phyloP scores from a whole-genome alignment of 2,888 invertebrate genomes.

The Drosophila colorata region DNA sequence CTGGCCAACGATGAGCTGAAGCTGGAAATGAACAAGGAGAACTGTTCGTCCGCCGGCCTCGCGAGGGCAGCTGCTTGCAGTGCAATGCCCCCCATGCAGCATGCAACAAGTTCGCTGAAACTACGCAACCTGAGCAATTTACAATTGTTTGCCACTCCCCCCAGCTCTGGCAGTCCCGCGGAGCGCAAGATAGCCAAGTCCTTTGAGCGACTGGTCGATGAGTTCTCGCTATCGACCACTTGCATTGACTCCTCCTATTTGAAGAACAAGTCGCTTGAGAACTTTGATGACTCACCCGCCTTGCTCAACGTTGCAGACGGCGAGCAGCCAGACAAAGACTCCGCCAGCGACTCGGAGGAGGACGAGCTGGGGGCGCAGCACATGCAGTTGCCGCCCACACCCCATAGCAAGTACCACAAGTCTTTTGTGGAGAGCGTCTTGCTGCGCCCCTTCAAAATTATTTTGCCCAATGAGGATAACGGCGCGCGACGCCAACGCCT shows the following conservation, averaged over 20 bases:
- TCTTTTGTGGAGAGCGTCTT: slow-evolving; percentile 83
- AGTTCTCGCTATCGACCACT: slow-evolving; percentile 84
- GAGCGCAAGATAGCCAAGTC: slow-evolving; percentile 89
- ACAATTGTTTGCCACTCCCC: slow-evolving; percentile 5
- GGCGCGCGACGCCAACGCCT: slow-evolving; percentile 81
- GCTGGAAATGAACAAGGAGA: slow-evolving; percentile 86
- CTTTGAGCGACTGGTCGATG: slow-evolving; percentile 85
- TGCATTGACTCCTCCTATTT: slow-evolving; percentile 84
- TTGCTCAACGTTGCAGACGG: slow-evolving; percentile 30
- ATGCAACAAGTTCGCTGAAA: slow-evolving; percentile 72
- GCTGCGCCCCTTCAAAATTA: slow-evolving; percentile 83
- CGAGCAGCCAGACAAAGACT: slow-evolving; percentile 42
- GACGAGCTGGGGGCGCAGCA: slow-evolving; percentile 86
- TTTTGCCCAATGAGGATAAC: slow-evolving; percentile 81
- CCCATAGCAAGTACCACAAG: slow-evolving; percentile 77
- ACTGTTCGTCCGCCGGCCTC: slow-evolving; percentile 28
- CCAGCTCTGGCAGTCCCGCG: slow-evolving; percentile 4
- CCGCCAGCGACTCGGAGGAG: slow-evolving; percentile 35
- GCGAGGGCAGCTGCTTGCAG: slow-evolving; percentile 36
- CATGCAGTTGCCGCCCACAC: slow-evolving; percentile 86
- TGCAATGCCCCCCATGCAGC: slow-evolving; percentile 70
- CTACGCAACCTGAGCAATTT: slow-evolving; percentile 57
- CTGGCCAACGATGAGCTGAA: slow-evolving; percentile 88
- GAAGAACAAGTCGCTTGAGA: slow-evolving; percentile 84
- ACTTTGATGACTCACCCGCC: slow-evolving; percentile 84